Conservation (phyloP, 2,888 invertebrate genomes). For the Pimpla rufipes region DNA sequence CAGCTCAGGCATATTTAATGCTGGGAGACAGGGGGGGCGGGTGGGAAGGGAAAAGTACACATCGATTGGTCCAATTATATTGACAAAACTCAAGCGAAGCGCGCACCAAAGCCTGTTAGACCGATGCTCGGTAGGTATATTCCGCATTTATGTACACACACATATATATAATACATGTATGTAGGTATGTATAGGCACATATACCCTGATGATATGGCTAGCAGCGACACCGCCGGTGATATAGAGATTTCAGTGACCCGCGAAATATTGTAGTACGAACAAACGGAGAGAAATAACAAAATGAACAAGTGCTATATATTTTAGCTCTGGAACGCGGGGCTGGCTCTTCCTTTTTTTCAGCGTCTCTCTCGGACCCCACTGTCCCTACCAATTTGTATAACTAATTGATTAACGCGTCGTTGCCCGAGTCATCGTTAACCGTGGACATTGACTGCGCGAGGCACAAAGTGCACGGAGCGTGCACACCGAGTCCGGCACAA, state of each 20-base stretch:
- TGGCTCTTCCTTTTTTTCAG: background rate
- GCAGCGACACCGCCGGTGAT: background rate
- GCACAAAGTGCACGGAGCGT: conserved; percentile 41
- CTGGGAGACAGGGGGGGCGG: background rate
- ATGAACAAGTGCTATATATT: background rate
- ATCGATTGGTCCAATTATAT: conserved; percentile 66
- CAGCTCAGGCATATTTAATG: conserved; percentile 54
- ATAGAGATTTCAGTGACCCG: conserved; percentile 4
- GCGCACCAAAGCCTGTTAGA: conserved; percentile 43
- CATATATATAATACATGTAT: background rate
- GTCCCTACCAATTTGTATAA: conserved; percentile 57
- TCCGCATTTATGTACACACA: background rate
- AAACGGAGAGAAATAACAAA: conserved; percentile 23
- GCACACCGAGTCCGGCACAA: conserved; percentile 14
- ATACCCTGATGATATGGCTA: background rate
- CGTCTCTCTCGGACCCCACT: conserved; percentile 9
- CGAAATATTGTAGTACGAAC: conserved; percentile 18
- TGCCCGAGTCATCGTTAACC: conserved; percentile 54
- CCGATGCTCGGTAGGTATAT: conserved; percentile 9
- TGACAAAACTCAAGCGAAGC: conserved; percentile 57
- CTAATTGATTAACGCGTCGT: conserved; percentile 64
- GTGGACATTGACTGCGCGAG: conserved; percentile 34
- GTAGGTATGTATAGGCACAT: background rate
- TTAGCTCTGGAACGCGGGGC: background rate
- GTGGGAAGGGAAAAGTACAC: conserved; percentile 29